Conservation (phyloP, 2,797 vertebrate species). For the Oreortyx pictus region DNA sequence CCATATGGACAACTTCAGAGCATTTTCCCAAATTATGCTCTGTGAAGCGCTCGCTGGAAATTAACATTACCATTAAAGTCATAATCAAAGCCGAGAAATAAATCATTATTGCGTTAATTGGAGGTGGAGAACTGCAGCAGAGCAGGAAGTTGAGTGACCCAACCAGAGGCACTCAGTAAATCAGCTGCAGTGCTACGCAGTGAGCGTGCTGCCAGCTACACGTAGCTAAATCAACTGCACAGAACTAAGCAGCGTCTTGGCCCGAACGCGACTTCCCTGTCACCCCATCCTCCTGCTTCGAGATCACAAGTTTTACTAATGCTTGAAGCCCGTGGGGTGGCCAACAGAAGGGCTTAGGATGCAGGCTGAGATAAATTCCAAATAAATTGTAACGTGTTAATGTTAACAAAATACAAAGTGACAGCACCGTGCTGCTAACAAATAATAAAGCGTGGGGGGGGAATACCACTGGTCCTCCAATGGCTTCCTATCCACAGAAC, state of each 20-base stretch:
- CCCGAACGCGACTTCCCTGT: background rate
- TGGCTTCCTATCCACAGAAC: background rate
- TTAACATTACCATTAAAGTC: background rate
- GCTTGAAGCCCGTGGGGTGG: background rate
- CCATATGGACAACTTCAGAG: background rate
- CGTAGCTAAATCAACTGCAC: background rate
- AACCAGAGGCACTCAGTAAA: accelerated
- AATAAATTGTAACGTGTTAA: too few species aligned
- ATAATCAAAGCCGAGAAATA: background rate
- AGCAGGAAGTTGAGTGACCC: background rate
- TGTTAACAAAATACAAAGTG: too few species aligned
- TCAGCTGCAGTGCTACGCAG: accelerated
- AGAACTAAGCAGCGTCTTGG: background rate
- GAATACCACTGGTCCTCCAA: too few species aligned
- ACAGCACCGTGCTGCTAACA: too few species aligned
- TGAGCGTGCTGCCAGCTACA: background rate
- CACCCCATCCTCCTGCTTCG: background rate
- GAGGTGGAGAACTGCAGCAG: background rate
- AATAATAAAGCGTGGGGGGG: too few species aligned
- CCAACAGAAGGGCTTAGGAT: too few species aligned
- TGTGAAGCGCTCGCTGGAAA: background rate
- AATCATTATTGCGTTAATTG: background rate
- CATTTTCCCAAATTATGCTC: background rate
- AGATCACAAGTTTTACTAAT: background rate
- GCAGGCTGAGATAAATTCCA: too few species aligned